Conservation (phyloP, 1,140 invertebrate species). For the Palaemon carinicauda region DNA sequence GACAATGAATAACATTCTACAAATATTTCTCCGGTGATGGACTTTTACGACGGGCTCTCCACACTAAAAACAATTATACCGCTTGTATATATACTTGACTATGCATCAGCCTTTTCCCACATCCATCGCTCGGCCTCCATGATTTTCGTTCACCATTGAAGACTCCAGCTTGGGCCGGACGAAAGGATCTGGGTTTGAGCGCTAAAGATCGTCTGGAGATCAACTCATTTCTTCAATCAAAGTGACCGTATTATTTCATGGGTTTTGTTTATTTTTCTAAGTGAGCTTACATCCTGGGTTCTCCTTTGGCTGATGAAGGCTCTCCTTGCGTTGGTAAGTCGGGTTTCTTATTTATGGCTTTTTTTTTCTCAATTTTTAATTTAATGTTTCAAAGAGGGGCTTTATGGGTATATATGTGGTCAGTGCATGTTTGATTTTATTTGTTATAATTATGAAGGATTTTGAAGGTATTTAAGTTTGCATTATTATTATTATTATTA, state of each 20-base stretch:
- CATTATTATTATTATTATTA: no score
- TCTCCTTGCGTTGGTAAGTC: background rate
- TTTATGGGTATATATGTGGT: no score
- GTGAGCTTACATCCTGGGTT: slow-evolving; percentile 17
- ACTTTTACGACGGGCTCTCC: background rate
- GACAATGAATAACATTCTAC: background rate
- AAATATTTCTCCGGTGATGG: slow-evolving; percentile 30
- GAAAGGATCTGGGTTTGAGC: slow-evolving; percentile 13
- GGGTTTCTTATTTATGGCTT: background rate
- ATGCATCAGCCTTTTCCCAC: background rate
- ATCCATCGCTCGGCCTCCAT: background rate
- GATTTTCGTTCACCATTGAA: background rate
- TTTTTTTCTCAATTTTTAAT: no score
- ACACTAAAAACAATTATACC: slow-evolving; percentile 28
- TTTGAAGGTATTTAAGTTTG: no score
- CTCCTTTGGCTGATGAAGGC: background rate
- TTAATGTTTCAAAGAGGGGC: no score
- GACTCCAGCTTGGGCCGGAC: background rate
- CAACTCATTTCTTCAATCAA: slow-evolving; percentile 56
- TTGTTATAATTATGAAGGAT: no score
- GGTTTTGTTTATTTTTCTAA: slow-evolving; percentile 45
- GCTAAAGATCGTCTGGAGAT: slow-evolving; percentile 34
- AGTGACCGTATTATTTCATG: slow-evolving; percentile 31
- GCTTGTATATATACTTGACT: slow-evolving; percentile 22
- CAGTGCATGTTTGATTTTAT: no score